These are phyloP conservation scores for Micropterix aruncella DNA, from an alignment of 2,888 invertebrate genomes.

Conservation along the genomic window DNA sequence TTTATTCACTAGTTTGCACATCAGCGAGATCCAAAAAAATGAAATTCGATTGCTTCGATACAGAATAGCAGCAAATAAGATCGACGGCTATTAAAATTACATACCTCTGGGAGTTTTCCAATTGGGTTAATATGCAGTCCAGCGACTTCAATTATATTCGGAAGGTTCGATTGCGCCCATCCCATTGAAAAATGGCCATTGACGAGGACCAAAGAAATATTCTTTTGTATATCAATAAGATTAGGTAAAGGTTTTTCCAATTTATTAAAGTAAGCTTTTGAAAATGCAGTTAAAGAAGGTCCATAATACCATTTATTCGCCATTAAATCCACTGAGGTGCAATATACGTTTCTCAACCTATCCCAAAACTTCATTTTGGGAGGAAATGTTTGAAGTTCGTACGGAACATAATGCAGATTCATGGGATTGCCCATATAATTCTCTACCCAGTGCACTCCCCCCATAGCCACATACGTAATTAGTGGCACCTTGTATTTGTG, in stretches of 20 bases:
- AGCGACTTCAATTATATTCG: not conserved
- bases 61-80: too few relatives aligned
- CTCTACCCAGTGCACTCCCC: constrained; percentile 5
- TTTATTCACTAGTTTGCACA: too few relatives aligned
- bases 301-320: not conserved
- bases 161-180: not conserved
- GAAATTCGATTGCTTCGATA: too few relatives aligned
- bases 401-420: constrained; percentile 25
- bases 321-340: not conserved
- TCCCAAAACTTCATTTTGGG: constrained; percentile 29
- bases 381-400: constrained; percentile 20
- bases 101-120: not conserved
- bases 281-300: not conserved
- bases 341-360: constrained; percentile 18
- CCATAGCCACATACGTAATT: constrained; percentile 6
- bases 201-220: not conserved
- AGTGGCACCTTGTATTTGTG: constrained; percentile 14
- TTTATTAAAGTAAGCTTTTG: not conserved
- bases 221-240: not conserved
- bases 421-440: constrained; percentile 8
- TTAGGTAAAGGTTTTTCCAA: not conserved
- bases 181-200: not conserved
- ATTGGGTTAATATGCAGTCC: not conserved
- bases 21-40: too few relatives aligned
- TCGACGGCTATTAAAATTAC: too few relatives aligned